Base-by-base conservation (phyloP, 2,113 vertebrate species). In the Barnardius zonarius region DNA sequence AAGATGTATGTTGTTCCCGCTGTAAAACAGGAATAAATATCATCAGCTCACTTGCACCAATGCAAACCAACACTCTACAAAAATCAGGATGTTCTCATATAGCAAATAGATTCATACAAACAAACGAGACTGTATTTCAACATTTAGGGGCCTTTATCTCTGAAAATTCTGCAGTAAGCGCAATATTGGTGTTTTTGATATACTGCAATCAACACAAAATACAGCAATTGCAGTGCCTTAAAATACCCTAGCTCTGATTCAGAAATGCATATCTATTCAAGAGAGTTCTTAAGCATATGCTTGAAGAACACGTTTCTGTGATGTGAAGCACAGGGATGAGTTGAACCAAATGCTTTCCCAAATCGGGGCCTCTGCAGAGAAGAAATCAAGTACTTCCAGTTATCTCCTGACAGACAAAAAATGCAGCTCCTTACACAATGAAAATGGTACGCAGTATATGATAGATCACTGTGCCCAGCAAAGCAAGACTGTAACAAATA, bases 1-100 rank as follows among this genome's bases (percentile, higher is more conserved):
- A 99, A 99, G 97, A 99, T 99, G 97, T 99, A 99, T 0, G 99
- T 99, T 86, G 99, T 99, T 98, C 99, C 99, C 97, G 99, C 99
- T 99, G 97, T 9, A 93, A 97, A 96, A 96, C 28, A 95, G 35
- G 97, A 94, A 97, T 3, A 89, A 69, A 80, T 41, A 17, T 8
- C 76, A 88, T 98, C 92, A 98, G 86, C 69, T 35, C n/a, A 25
- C 63, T 44, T 57, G 73, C 25, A 72, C 12, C 11, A 15, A 18
- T 39, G 24, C 13, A 51, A 23, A 70, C 16, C 52, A 30, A 30
- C 12, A 4, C 62, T 25, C 61, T 48, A 48, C 79, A 67, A 90
- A 88, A 94, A 90, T 83, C 46, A 91, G 67, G 80, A 63, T 37
- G 20, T 67, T 95, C 51, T 89, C 35, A 9, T 20, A 7, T 7